Evolutionary conservation across 2,888 invertebrate species (phyloP).

Genomic region (Falcaria lacertinaria): DNA sequence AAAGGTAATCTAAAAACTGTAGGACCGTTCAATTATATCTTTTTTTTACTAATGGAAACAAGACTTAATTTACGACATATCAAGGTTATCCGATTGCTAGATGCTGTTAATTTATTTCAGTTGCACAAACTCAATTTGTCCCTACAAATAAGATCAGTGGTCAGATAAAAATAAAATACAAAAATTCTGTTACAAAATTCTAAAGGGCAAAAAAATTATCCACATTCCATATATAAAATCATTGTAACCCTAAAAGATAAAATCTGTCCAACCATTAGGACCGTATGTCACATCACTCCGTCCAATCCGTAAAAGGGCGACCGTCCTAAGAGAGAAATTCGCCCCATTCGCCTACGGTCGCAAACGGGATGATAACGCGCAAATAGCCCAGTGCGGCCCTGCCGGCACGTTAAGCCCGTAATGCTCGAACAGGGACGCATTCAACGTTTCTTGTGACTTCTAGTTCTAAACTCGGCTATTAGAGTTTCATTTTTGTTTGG

Average conservation of each 20-base stretch:
- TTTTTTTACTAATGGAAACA: too few species aligned
- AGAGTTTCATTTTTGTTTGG: neutral
- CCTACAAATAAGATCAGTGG: too few species aligned
- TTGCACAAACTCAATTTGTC: too few species aligned
- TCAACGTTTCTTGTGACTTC: slow-evolving; percentile 6
- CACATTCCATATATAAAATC: neutral
- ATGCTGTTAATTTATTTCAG: too few species aligned
- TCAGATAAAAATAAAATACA: too few species aligned
- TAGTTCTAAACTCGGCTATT: neutral
- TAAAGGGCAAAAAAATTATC: neutral
- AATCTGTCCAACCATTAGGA: neutral
- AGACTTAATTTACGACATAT: too few species aligned
- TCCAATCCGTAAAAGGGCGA: neutral
- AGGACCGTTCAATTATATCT: too few species aligned
- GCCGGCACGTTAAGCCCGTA: slow-evolving; percentile 16
- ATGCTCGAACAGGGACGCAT: slow-evolving; percentile 18
- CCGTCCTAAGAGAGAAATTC: neutral
- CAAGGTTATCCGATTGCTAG: too few species aligned
- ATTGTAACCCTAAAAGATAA: neutral
- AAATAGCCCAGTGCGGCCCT: slow-evolving; percentile 17
- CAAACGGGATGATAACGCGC: slow-evolving; percentile 26
- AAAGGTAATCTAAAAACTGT: too few species aligned
- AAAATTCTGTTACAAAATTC: too few species aligned
- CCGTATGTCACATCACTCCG: neutral
- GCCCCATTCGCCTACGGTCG: neutral